These are phyloP conservation scores for Laticauda laticaudata DNA, from an alignment of 2,113 vertebrate genomes.

Conservation along the genomic window DNA sequence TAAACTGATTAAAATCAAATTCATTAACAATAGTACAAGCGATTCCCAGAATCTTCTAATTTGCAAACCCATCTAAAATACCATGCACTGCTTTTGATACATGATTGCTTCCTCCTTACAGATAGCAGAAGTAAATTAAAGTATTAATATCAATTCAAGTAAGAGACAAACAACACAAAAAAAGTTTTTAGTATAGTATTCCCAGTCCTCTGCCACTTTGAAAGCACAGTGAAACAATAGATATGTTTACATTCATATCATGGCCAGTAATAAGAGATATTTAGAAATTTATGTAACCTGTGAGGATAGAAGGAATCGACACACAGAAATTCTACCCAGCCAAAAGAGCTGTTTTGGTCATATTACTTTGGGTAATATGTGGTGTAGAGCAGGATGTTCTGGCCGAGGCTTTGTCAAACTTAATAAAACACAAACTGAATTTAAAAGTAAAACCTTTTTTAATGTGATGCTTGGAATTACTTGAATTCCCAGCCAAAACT, in stretches of 20 bases:
- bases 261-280: background rate
- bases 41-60: background rate
- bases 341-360: background rate
- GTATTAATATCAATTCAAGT: background rate
- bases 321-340: background rate
- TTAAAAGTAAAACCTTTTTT: too few relatives aligned
- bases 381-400: background rate
- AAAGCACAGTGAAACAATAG: background rate
- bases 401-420: too few relatives aligned
- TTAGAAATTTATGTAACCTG: background rate
- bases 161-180: background rate
- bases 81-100: background rate
- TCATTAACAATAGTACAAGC: background rate
- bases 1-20: slow-evolving; percentile 7
- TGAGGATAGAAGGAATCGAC: background rate
- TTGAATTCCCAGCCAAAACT: too few relatives aligned
- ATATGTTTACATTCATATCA: background rate
- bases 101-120: background rate
- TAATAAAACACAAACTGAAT: too few relatives aligned
- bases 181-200: background rate
- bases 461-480: too few relatives aligned
- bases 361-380: background rate
- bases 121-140: background rate
- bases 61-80: background rate
- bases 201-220: background rate